These are phyloP conservation scores for Drosophila demipolita DNA, from an alignment of 2,888 invertebrate species.

Conservation along the genomic window DNA sequence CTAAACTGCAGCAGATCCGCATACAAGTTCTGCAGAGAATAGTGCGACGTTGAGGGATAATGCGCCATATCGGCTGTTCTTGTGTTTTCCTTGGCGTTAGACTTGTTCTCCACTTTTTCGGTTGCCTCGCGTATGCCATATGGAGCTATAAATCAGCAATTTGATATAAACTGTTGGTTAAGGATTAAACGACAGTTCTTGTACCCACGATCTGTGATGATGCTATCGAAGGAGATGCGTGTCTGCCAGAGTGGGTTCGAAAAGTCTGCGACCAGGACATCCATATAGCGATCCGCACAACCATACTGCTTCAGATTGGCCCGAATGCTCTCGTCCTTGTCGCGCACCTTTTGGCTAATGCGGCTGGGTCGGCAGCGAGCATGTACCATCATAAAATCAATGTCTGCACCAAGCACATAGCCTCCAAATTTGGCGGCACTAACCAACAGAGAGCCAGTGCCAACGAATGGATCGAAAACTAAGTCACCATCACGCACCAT, in stretches of 20 bases:
- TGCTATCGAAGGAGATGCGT: conserved; percentile 92
- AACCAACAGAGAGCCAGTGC: conserved; percentile 92
- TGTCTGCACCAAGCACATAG: conserved; percentile 95
- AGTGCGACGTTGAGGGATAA: conserved; percentile 94
- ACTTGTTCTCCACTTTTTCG: conserved; percentile 88
- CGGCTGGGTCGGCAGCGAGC: conserved; percentile 93
- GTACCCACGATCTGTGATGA: conserved; percentile 97
- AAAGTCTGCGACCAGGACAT: conserved; percentile 96
- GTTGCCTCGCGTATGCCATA: conserved; percentile 98
- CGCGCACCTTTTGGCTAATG: conserved; percentile 91
- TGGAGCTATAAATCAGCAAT: conserved; percentile 89
- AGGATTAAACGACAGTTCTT: not conserved
- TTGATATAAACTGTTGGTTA: not conserved
- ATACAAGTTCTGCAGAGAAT: conserved; percentile 93
- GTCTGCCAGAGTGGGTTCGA: conserved; percentile 92
- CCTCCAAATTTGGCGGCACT: conserved; percentile 95
- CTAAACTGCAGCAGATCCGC: conserved; percentile 94
- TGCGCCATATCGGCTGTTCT: conserved; percentile 89
- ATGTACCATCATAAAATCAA: conserved; percentile 97
- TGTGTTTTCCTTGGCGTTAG: conserved; percentile 85
- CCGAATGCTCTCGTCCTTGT: conserved; percentile 93
- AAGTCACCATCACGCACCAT: conserved; percentile 89
- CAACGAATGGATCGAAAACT: conserved; percentile 96
- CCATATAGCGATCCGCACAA: conserved; percentile 90
- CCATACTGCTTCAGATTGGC: conserved; percentile 96